Conservation (phyloP, 2,888 invertebrate genomes). For the Hydroisotoma schaefferi region DNA sequence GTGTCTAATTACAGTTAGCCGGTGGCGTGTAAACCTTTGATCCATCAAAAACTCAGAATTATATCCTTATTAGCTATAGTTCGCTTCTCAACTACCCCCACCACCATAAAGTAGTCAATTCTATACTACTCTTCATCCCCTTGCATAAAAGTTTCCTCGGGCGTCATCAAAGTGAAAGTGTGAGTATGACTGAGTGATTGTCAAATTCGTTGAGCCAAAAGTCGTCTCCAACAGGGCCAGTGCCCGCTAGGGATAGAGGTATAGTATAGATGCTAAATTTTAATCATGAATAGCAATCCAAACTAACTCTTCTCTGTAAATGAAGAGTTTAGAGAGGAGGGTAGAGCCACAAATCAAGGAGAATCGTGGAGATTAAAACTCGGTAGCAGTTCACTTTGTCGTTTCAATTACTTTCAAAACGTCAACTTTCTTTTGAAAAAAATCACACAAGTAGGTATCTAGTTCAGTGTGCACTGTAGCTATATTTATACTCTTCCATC, state of each 20-base stretch:
- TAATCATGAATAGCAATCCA: background rate
- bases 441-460: too few species aligned
- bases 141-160: too few species aligned
- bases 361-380: background rate
- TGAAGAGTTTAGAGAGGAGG: background rate
- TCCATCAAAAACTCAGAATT: background rate
- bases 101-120: too few species aligned
- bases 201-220: background rate
- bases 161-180: too few species aligned
- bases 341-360: slow-evolving; percentile 1
- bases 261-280: too few species aligned
- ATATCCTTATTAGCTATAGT: too few species aligned
- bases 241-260: too few species aligned
- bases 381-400: background rate
- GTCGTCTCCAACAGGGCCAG: background rate
- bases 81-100: background rate
- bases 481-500: too few species aligned
- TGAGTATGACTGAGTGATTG: background rate
- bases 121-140: too few species aligned
- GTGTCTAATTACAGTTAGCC: slow-evolving; percentile 7
- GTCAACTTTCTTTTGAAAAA: background rate
- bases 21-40: slow-evolving; percentile 7
- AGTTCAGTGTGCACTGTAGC: too few species aligned
- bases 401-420: slow-evolving; percentile 5
- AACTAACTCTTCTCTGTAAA: too few species aligned